phyloP scores from a whole-genome alignment of 1,140 invertebrate genomes.

The Pseudomyrmex cubaensis region DNA sequence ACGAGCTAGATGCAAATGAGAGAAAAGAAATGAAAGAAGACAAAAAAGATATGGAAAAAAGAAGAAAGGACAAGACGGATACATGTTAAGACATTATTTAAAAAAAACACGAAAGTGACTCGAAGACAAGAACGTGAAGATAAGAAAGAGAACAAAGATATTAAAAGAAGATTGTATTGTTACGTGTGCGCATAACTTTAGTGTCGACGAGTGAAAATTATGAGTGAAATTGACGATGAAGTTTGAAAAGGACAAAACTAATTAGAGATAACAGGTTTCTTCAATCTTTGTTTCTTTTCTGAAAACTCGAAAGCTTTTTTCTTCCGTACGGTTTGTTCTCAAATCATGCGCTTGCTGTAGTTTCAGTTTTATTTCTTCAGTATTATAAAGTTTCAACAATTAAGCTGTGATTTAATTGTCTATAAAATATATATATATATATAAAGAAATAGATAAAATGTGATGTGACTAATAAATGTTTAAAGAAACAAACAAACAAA shows the following conservation, averaged over 20 bases:
- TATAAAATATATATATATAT: no score
- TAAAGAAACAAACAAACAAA: no score
- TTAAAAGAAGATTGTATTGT: neutral
- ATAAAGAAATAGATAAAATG: no score
- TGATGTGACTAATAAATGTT: no score
- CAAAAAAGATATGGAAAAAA: neutral
- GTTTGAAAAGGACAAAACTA: neutral
- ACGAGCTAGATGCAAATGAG: no score
- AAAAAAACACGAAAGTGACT: neutral
- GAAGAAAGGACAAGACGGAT: neutral
- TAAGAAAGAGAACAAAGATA: neutral
- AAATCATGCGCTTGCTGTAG: neutral
- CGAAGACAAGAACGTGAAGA: neutral
- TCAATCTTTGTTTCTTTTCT: neutral
- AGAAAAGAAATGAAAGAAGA: neutral
- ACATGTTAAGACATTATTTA: neutral
- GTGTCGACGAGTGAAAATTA: no score
- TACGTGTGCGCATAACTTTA: no score
- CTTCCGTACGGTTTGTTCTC: neutral
- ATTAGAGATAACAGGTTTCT: conserved; percentile 1
- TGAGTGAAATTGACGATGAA: neutral
- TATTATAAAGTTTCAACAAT: neutral
- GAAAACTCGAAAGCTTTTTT: neutral
- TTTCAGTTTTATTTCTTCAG: conserved; percentile 15
- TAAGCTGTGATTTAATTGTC: neutral